Evolutionary conservation across 64 coral and sea anemone species (phyloP).

Genomic region (Dendrophyllia cribrosa): DNA sequence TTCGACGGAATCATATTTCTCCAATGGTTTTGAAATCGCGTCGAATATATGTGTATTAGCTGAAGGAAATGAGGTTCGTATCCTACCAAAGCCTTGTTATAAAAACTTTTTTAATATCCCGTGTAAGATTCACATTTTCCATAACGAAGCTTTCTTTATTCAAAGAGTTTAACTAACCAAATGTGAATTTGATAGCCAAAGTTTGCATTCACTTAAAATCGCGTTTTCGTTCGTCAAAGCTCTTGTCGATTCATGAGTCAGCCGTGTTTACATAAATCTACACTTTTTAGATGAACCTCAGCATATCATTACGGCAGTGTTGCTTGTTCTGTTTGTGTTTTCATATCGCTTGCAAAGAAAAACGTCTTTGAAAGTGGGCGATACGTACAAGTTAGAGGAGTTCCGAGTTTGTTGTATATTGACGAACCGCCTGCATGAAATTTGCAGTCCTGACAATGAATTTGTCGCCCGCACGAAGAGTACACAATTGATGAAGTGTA

Average conservation of each 20-base stretch:
- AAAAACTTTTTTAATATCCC: background rate
- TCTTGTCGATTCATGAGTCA: background rate
- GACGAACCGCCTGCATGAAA: background rate
- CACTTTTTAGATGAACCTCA: background rate
- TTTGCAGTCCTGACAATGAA: background rate
- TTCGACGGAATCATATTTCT: background rate
- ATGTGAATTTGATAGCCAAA: background rate
- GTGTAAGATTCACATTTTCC: background rate
- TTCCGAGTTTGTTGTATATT: background rate
- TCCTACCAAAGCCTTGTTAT: background rate
- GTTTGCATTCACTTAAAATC: background rate
- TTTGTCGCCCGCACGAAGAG: background rate
- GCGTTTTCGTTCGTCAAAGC: background rate
- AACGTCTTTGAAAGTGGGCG: background rate
- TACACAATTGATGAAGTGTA: slow-evolving; percentile 42
- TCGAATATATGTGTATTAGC: background rate
- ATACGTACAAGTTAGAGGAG: background rate
- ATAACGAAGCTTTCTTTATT: background rate
- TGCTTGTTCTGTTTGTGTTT: background rate
- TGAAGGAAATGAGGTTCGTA: background rate
- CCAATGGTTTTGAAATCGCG: background rate
- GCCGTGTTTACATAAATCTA: slow-evolving; percentile 8
- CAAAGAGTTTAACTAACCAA: background rate
- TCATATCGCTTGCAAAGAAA: background rate
- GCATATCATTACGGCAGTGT: background rate